These are phyloP conservation scores for Aramus guarauna DNA, from an alignment of 2,113 vertebrate genomes.

Conservation along the genomic window DNA sequence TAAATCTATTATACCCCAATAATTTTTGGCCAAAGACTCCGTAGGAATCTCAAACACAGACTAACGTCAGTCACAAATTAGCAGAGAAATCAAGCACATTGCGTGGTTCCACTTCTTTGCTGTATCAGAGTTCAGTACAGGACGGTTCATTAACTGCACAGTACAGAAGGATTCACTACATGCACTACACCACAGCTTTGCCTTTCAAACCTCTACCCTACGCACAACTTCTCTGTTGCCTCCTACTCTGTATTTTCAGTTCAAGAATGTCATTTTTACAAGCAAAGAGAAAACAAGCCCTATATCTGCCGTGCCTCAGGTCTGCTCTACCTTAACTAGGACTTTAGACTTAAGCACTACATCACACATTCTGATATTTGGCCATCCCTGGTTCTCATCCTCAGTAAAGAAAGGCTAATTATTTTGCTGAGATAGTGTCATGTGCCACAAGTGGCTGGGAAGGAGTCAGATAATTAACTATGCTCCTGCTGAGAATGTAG, in stretches of 20 bases:
- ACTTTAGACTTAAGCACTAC: not conserved
- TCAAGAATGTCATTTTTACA: not conserved
- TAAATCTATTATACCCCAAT: not conserved
- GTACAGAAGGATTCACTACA: not conserved
- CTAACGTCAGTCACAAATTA: not conserved
- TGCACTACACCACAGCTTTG: not conserved
- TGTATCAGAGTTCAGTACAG: not conserved
- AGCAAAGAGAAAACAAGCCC: not conserved
- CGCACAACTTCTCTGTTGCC: not conserved
- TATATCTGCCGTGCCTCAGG: not conserved
- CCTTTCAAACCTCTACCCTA: not conserved
- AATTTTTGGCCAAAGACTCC: not conserved
- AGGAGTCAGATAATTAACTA: conserved; percentile 22
- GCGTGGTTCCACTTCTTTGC: not conserved
- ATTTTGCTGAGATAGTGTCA: not conserved
- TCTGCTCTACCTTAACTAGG: not conserved
- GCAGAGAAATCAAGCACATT: not conserved
- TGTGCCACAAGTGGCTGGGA: not conserved
- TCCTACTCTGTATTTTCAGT: not conserved
- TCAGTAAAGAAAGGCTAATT: not conserved
- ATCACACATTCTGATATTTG: not conserved
- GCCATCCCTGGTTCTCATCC: not conserved
- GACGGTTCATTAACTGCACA: not conserved
- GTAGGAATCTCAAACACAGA: not conserved
- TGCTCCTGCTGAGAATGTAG: not conserved